phyloP scores from a whole-genome alignment of 2,113 vertebrate genomes.

The Trachemys scripta region DNA sequence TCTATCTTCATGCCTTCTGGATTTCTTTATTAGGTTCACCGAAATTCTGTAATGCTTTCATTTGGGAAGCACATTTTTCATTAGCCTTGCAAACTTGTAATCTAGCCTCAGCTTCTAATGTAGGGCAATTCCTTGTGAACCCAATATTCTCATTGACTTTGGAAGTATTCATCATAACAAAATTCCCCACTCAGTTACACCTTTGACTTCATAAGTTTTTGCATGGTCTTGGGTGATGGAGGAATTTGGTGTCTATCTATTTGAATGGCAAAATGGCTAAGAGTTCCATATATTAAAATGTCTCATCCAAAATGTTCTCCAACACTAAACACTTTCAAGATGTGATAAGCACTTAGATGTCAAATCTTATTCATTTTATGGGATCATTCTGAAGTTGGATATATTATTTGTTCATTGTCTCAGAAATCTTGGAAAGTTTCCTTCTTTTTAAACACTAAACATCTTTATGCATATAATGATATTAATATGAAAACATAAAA shows the following conservation, averaged over 20 bases:
- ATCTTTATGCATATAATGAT: not conserved
- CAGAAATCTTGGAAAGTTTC: constrained; percentile 45
- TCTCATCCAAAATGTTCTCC: constrained; percentile 30
- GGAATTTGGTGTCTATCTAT: not conserved
- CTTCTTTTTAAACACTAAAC: constrained; percentile 25
- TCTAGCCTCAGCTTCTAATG: not conserved
- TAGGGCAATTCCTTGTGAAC: not conserved
- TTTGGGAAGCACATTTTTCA: not conserved
- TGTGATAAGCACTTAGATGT: constrained; percentile 31
- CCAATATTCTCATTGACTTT: not conserved
- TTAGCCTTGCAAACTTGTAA: fast-evolving
- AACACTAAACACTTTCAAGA: constrained; percentile 56
- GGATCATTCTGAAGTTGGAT: constrained; percentile 5
- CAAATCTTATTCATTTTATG: constrained; percentile 52
- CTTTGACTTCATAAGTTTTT: not conserved
- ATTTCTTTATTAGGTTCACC: not conserved
- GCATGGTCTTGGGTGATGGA: not conserved
- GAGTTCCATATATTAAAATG: not conserved
- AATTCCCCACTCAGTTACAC: not conserved
- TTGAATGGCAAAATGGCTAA: not conserved
- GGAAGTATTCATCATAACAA: not conserved
- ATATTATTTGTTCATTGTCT: constrained; percentile 23
- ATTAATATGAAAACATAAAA: constrained; percentile 22
- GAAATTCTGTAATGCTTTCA: not conserved
- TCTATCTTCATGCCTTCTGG: not conserved